phyloP scores from a whole-genome alignment of 2,797 vertebrate species.

The Cichlasoma orientale region DNA sequence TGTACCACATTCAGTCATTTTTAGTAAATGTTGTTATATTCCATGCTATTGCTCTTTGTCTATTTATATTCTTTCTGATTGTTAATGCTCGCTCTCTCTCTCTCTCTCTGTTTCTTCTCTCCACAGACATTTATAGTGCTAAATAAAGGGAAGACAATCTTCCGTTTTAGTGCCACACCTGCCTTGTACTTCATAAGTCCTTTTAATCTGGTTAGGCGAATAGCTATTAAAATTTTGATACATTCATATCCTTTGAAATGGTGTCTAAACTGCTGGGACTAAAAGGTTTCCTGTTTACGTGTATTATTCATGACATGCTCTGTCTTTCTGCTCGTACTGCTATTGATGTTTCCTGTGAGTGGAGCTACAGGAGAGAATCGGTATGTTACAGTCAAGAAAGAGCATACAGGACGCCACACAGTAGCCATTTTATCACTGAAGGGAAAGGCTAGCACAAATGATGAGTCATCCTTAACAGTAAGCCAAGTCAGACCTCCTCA shows the following conservation, averaged over 20 bases:
- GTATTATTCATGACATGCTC: conserved; percentile 67
- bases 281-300: conserved; percentile 59
- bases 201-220: conserved; percentile 96
- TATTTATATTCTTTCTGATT: conserved; percentile 5
- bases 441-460: conserved; percentile 41
- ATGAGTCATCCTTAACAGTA: conserved; percentile 63
- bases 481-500: conserved; percentile 20
- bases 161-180: conserved; percentile 99
- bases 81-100: conserved; percentile 31
- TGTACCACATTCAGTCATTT: too few relatives aligned
- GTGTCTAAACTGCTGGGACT: conserved; percentile 55
- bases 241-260: conserved; percentile 98
- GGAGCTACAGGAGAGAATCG: conserved; percentile 10
- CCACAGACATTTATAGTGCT: conserved; percentile 99
- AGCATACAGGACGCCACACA: conserved; percentile 3
- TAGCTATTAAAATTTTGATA: conserved; percentile 99
- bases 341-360: conserved; percentile 47
- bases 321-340: conserved; percentile 30
- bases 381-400: neutral
- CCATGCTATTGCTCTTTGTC: neutral
- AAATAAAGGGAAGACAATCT: conserved; percentile 99
- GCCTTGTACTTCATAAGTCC: conserved; percentile 99
- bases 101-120: conserved; percentile 82
- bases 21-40: neutral
- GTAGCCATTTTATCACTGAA: conserved; percentile 52